phyloP scores from a whole-genome alignment of 2,797 vertebrate species.

The Moxostoma hubbsi region DNA sequence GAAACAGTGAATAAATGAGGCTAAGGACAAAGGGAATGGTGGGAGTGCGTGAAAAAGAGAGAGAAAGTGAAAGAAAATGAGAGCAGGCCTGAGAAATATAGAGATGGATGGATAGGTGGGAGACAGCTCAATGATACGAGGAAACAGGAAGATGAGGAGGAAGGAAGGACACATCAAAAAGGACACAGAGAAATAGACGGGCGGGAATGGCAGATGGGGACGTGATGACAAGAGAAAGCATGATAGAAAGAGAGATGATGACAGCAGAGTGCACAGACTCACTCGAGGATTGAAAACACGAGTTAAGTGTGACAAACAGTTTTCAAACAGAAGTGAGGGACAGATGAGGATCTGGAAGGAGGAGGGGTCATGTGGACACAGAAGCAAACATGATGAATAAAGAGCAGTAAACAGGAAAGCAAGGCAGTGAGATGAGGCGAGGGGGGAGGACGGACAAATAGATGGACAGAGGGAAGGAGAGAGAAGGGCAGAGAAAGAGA shows the following conservation, averaged over 20 bases:
- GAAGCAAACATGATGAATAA: constrained; percentile 19
- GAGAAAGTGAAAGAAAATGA: constrained; percentile 18
- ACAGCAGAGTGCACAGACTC: constrained; percentile 14
- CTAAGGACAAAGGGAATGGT: background rate
- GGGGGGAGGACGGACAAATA: no score
- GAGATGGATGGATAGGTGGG: constrained; percentile 38
- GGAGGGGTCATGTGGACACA: background rate
- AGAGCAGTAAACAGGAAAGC: constrained; percentile 5
- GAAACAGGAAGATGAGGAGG: constrained; percentile 27
- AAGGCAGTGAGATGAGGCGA: background rate
- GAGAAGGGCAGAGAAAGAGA: background rate
- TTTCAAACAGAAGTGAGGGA: constrained; percentile 3
- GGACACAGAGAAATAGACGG: constrained; percentile 30
- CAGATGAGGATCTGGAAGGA: background rate
- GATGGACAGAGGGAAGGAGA: background rate
- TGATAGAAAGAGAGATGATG: constrained; percentile 36
- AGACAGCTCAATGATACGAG: constrained; percentile 22
- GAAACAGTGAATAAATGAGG: constrained; percentile 24
- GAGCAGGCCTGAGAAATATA: constrained; percentile 7
- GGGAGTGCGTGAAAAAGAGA: constrained; percentile 35
- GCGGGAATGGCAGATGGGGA: constrained; percentile 32
- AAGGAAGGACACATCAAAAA: constrained; percentile 42
- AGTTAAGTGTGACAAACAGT: constrained; percentile 23
- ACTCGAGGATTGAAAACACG: constrained; percentile 8
- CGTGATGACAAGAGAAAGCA: constrained; percentile 18